Evolutionary conservation across 2,113 vertebrate species (phyloP).

Genomic region (Caretta caretta): DNA sequence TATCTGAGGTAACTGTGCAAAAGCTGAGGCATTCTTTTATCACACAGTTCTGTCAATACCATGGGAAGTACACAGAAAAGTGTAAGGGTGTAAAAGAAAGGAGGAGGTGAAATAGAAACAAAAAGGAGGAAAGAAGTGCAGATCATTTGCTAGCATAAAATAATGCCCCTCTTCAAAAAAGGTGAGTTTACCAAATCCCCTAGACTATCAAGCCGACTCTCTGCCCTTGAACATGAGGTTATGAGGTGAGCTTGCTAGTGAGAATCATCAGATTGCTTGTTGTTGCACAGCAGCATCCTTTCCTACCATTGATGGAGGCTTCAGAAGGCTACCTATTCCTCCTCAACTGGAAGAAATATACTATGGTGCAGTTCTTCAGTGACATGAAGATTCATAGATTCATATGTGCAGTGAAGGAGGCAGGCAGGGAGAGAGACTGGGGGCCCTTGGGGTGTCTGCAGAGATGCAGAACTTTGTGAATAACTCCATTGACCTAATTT

Average conservation of each 20-base stretch:
- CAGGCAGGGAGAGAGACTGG: background rate
- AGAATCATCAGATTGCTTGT: constrained; percentile 32
- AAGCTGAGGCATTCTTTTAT: background rate
- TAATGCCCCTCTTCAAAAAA: constrained; percentile 2
- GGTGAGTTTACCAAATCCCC: background rate
- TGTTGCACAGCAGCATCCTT: background rate
- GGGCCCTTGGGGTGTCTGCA: constrained; percentile 21
- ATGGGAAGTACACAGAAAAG: background rate
- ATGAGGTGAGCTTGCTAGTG: constrained; percentile 49
- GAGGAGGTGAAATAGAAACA: constrained; percentile 47
- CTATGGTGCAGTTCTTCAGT: background rate
- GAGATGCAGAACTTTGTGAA: constrained; percentile 32
- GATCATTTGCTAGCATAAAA: constrained; percentile 14
- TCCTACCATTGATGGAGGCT: constrained; percentile 23
- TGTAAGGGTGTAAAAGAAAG: background rate
- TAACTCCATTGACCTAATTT: constrained; percentile 59
- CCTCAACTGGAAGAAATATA: background rate
- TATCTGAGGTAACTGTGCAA: constrained; percentile 34
- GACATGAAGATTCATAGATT: background rate
- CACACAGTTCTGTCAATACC: background rate
- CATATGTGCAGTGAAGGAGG: background rate
- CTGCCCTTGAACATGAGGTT: background rate
- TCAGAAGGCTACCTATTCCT: background rate
- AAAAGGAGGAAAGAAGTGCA: background rate
- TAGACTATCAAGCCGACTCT: background rate